phyloP scores from a whole-genome alignment of 2,797 vertebrate genomes.

The Crocidura indochinensis region DNA sequence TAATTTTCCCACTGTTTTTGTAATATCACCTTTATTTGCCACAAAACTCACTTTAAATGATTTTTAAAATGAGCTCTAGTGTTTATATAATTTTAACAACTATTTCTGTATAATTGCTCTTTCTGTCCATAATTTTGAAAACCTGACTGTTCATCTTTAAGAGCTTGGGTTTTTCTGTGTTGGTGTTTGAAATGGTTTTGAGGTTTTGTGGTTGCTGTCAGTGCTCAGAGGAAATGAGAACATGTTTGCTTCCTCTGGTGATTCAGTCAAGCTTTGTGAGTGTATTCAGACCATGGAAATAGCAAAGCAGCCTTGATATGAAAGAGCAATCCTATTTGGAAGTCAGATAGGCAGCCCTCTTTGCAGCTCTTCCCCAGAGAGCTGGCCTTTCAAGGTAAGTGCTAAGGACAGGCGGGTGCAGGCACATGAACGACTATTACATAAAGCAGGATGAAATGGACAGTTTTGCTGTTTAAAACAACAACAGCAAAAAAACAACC shows the following conservation, averaged over 20 bases:
- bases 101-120: constrained; percentile 40
- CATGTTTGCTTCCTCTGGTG: constrained; percentile 69
- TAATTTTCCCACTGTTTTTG: background rate
- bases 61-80: background rate
- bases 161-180: background rate
- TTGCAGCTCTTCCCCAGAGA: background rate
- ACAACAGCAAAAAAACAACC: background rate
- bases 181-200: constrained; percentile 65
- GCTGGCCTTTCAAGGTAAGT: constrained; percentile 69
- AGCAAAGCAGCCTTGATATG: background rate
- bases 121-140: constrained; percentile 52
- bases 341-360: background rate
- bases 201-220: constrained; percentile 76
- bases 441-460: background rate
- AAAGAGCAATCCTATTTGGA: background rate
- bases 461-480: background rate
- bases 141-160: background rate
- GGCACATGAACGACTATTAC: background rate
- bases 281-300: background rate
- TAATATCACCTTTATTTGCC: background rate
- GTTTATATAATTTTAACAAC: background rate
- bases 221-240: constrained; percentile 73
- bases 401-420: background rate
- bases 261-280: background rate
- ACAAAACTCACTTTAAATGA: background rate